Conservation (phyloP, 2,888 invertebrate genomes). For the Eudemis profundana region DNA sequence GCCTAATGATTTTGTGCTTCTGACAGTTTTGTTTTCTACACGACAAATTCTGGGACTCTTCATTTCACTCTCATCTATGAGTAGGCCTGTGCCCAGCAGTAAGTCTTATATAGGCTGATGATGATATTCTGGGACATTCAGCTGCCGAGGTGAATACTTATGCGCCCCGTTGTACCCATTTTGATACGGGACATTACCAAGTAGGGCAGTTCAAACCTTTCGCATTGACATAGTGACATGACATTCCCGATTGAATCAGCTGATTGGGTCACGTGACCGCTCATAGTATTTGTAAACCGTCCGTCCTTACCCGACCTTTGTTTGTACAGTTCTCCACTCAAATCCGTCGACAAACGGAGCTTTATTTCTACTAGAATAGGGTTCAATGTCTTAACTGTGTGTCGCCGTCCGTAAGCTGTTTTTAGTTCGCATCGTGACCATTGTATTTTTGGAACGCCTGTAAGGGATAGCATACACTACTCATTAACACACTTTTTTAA, state of each 20-base stretch:
- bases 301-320: conserved; percentile 40
- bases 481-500: conserved; percentile 3
- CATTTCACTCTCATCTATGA: too few species aligned
- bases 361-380: neutral
- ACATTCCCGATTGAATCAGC: conserved; percentile 28
- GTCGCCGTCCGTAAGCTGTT: conserved; percentile 30
- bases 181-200: too few species aligned
- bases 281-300: conserved; percentile 42
- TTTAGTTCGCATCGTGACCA: conserved; percentile 36
- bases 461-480: conserved; percentile 19
- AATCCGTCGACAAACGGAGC: neutral
- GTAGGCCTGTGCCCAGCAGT: too few species aligned
- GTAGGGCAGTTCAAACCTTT: too few species aligned
- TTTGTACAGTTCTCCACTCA: conserved; percentile 33
- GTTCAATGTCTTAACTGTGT: conserved; percentile 4
- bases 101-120: too few species aligned
- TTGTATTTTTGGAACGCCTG: conserved; percentile 33
- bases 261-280: conserved; percentile 32
- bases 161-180: too few species aligned
- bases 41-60: too few species aligned
- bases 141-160: too few species aligned
- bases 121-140: too few species aligned
- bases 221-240: neutral
- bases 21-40: too few species aligned
- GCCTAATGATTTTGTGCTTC: too few species aligned